phyloP scores from a whole-genome alignment of 2,888 invertebrate species.

The Xylota segnis region DNA sequence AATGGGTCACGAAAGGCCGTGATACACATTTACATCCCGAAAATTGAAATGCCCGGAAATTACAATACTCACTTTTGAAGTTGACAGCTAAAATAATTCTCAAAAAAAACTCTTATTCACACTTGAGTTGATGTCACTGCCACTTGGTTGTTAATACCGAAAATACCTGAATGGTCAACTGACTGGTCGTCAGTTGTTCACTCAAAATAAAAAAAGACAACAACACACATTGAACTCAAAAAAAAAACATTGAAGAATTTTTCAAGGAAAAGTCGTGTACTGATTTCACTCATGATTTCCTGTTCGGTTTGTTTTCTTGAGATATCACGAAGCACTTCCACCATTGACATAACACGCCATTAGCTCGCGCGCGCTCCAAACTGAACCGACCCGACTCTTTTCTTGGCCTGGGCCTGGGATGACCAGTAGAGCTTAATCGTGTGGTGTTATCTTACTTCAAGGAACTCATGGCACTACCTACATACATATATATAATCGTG shows the following conservation, averaged over 20 bases:
- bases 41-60: no score
- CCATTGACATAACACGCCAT: constrained; percentile 72
- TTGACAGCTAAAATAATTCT: constrained; percentile 1
- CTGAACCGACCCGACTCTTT: constrained; percentile 4
- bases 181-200: constrained; percentile 20
- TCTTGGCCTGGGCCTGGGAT: constrained; percentile 32
- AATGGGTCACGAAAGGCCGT: no score
- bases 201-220: not conserved
- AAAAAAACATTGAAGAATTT: constrained; percentile 56
- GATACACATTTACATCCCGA: no score
- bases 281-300: constrained; percentile 76
- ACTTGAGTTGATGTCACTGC: constrained; percentile 20
- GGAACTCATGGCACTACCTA: constrained; percentile 48
- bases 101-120: constrained; percentile 27
- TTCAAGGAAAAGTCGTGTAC: constrained; percentile 75
- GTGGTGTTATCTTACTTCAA: constrained; percentile 73
- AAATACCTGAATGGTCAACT: constrained; percentile 19
- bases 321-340: constrained; percentile 71
- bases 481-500: constrained; percentile 47
- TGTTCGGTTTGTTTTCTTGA: constrained; percentile 68
- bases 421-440: constrained; percentile 74
- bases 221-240: constrained; percentile 29
- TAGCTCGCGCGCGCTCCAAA: constrained; percentile 51
- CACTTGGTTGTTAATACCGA: constrained; percentile 3
- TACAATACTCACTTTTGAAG: not conserved